Evolutionary conservation across 2,113 vertebrate species (phyloP).

Genomic region (Phainopepla nitens): DNA sequence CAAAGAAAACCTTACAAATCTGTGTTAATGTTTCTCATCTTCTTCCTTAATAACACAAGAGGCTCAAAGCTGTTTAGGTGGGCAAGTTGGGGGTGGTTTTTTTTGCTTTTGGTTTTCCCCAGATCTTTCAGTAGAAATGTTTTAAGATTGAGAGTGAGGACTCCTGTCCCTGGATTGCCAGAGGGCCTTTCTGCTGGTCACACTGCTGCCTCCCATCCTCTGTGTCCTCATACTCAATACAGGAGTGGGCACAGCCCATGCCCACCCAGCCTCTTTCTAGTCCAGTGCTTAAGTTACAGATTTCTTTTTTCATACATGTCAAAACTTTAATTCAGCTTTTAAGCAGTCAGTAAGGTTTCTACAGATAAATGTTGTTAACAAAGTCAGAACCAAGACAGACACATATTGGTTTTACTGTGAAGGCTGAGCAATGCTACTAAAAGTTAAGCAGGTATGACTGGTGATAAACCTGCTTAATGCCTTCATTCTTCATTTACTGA

Average conservation of each 20-base stretch:
- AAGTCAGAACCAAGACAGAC: neutral
- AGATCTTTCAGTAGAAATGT: neutral
- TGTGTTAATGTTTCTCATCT: neutral
- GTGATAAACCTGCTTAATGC: neutral
- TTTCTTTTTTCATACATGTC: neutral
- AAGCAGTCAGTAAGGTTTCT: neutral
- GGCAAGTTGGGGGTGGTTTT: fast-evolving
- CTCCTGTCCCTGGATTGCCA: neutral
- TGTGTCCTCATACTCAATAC: fast-evolving
- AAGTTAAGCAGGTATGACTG: neutral
- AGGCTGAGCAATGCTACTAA: neutral
- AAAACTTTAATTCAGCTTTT: neutral
- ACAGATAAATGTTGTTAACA: neutral
- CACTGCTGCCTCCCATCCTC: neutral
- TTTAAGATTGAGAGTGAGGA: neutral
- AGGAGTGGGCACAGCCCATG: neutral
- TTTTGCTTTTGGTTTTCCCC: neutral
- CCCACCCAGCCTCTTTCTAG: neutral
- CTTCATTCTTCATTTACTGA: neutral
- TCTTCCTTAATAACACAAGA: neutral
- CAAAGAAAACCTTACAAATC: neutral
- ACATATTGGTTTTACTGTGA: neutral
- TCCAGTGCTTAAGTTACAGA: neutral
- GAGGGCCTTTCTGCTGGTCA: neutral
- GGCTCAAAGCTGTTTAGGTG: neutral